Evolutionary conservation across 2,888 invertebrate species (phyloP), one percentile per base, ranked within the genome.

Genomic region (Drosophila demipolita): DNA sequence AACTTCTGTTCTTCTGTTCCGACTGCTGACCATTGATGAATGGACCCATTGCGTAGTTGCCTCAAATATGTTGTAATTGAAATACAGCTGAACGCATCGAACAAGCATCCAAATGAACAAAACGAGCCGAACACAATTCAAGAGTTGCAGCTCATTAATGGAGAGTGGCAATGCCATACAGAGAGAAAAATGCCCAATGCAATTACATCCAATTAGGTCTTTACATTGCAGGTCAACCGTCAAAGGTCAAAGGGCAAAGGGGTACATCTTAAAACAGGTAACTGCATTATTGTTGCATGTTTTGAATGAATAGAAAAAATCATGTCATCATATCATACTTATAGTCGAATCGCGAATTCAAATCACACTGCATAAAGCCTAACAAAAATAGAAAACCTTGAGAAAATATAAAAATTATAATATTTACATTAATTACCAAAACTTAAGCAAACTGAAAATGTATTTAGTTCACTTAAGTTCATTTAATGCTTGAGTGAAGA

Each of bases 41-140:
- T 84, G 77, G 70, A 48, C 64, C 80, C 87, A 59, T 12, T 66
- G 80, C 68, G 70, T 42, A 7, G 36, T 12, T 23, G 65, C 67
- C 75, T 89, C 75, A 82, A 83, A 83, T 87, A 82, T 75, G 89
- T 72, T 82, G 82, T 89, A 85, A 87, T 89, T 89, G 89, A 87
- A 89, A 82, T 87, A 80, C 89, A 83, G 79, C 87, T 87, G 82
- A 77, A 66, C 69, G 64, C 70, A 82, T 26, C 50, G 64, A 70
- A 67, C 72, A 78, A 69, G 65, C 15, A 58, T n/a, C 8, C 66
- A 64, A 78, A 61, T 70, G 79, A 58, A 60, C 75, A 66, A 53
- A 50, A 60, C 49, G 40, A n/a, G 17, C 60, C 68, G 23, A 32
- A 45, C 66, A 69, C 80, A 69, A 59, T 61, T 58, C 58, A 42